Conservation (phyloP, 2,113 vertebrate genomes). For the Tetrax tetrax region DNA sequence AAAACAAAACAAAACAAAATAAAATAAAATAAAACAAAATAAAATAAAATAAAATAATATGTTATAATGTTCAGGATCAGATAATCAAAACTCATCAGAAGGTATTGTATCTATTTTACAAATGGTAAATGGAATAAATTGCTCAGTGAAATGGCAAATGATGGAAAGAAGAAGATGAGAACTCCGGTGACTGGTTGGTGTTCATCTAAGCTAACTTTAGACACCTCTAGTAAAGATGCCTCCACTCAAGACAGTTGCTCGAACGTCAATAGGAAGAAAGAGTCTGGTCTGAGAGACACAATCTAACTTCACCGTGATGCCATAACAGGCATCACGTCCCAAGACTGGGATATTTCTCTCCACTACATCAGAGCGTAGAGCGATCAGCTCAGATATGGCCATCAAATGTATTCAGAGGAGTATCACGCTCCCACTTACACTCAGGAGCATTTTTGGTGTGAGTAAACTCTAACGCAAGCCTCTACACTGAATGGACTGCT, state of each 20-base stretch:
- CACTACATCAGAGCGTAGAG: not conserved
- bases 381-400: not conserved
- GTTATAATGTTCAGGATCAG: not conserved
- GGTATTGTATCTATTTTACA: not conserved
- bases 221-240: not conserved
- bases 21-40: not conserved
- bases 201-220: not conserved
- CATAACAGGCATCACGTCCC: not conserved
- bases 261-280: not conserved
- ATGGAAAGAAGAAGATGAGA: not conserved
- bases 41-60: not conserved
- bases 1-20: too few species aligned
- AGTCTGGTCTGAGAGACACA: not conserved
- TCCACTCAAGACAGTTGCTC: not conserved
- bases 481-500: not conserved
- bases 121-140: not conserved
- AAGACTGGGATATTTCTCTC: not conserved
- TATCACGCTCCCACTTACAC: not conserved
- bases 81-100: constrained; percentile 1
- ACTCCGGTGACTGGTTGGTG: not conserved
- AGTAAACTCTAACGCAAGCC: not conserved
- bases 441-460: not conserved
- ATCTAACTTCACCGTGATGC: not conserved
- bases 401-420: not conserved
- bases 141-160: not conserved